Evolutionary conservation across 2,113 vertebrate genomes (phyloP).

Genomic region (Erythrocercus mccallii): DNA sequence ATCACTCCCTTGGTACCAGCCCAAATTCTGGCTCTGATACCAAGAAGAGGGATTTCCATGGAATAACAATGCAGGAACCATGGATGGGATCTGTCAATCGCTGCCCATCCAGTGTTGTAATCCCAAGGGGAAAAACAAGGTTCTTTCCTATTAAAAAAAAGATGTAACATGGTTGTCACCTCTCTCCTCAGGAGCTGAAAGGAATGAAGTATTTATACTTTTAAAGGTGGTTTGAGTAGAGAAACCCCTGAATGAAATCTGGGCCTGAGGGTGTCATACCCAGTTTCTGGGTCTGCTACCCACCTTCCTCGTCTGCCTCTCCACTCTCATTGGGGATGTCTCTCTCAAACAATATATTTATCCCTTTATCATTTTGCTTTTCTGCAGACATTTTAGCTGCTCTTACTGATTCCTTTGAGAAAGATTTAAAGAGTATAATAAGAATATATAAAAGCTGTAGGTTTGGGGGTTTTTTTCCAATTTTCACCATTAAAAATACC

Average conservation of each 20-base stretch:
- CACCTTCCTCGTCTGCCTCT: background rate
- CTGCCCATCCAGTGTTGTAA: background rate
- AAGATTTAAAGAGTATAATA: background rate
- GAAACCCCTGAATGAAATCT: background rate
- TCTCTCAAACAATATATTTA: background rate
- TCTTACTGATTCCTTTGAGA: background rate
- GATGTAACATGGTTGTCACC: background rate
- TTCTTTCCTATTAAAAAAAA: background rate
- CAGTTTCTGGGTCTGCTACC: background rate
- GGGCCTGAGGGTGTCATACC: accelerated
- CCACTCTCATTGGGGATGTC: background rate
- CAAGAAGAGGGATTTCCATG: background rate
- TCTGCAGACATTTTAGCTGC: background rate
- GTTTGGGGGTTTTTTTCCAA: background rate
- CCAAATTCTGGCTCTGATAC: background rate
- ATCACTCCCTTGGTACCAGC: background rate
- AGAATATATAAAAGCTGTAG: background rate
- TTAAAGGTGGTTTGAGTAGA: background rate
- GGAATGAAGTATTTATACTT: background rate
- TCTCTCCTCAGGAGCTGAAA: background rate
- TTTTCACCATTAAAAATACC: background rate
- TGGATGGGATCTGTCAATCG: accelerated
- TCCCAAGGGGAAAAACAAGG: background rate
- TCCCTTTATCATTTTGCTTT: background rate
- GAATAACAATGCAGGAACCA: background rate